phyloP scores from a whole-genome alignment of 1,140 invertebrate species.

The Micrasema minimum region DNA sequence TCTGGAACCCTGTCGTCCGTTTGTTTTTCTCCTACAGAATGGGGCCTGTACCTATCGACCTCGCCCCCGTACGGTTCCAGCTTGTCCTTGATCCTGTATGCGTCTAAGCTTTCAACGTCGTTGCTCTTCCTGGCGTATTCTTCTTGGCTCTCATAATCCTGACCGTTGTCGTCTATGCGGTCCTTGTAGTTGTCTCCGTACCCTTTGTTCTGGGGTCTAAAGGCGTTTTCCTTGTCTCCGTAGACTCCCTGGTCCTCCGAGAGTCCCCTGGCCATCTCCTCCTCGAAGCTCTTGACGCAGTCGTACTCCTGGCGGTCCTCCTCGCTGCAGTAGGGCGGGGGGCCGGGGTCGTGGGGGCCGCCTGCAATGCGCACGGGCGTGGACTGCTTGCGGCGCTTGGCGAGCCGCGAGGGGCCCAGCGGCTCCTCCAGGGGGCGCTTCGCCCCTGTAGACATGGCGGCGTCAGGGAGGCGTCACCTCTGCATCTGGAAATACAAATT shows the following conservation, averaged over 20 bases:
- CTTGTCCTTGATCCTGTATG: conserved; percentile 40
- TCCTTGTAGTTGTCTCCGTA: conserved; percentile 43
- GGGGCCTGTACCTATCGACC: conserved; percentile 29
- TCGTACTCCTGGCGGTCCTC: conserved; percentile 26
- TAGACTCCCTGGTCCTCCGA: conserved; percentile 10
- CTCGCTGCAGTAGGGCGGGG: conserved; percentile 6
- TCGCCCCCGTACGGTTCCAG: not conserved
- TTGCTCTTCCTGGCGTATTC: conserved; percentile 19
- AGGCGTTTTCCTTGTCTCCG: conserved; percentile 21
- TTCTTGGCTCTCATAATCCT: conserved; percentile 10
- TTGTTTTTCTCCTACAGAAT: conserved; percentile 20
- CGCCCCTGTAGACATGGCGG: conserved; percentile 52
- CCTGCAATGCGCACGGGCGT: conserved; percentile 50
- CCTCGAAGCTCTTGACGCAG: conserved; percentile 30
- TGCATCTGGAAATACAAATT: conserved; percentile 48
- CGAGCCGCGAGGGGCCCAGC: conserved; percentile 40
- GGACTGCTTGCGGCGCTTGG: conserved; percentile 52
- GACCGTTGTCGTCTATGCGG: conserved; percentile 34
- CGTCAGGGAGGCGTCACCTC: conserved; percentile 52
- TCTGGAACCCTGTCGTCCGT: conserved; percentile 35
- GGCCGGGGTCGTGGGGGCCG: conserved; percentile 41
- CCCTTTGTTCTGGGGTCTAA: conserved; percentile 18
- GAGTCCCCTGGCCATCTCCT: conserved; percentile 9
- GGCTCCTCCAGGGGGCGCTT: conserved; percentile 45
- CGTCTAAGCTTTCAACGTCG: conserved; percentile 37